phyloP scores from a whole-genome alignment of 1,140 invertebrate genomes.

The Meteorus sp. region DNA sequence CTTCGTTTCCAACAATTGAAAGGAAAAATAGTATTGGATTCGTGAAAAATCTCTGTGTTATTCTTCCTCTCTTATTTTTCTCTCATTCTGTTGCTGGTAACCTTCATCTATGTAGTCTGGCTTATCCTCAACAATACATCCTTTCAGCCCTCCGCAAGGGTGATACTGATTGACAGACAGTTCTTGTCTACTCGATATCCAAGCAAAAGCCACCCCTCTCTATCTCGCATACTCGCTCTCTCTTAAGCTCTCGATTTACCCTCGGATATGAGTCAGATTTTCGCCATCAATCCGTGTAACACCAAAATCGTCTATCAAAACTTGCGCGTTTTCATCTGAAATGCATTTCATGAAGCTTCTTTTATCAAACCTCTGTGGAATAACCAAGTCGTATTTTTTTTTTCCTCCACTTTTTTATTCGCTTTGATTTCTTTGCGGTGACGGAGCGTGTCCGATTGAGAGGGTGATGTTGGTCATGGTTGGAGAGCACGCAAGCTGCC shows the following conservation, averaged over 20 bases:
- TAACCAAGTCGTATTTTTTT: not conserved
- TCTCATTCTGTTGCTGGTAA: not conserved
- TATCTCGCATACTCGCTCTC: not conserved
- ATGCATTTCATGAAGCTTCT: not conserved
- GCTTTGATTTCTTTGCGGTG: constrained; percentile 43
- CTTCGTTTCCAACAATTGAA: not conserved
- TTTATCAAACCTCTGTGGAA: not conserved
- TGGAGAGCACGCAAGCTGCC: constrained; percentile 38
- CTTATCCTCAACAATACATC: constrained; percentile 17
- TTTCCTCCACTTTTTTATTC: not conserved
- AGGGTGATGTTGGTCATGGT: constrained; percentile 43
- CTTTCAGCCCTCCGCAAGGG: not conserved
- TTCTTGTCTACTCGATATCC: constrained; percentile 42
- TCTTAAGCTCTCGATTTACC: constrained; percentile 1
- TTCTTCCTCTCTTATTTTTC: not conserved
- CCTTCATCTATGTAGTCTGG: no score
- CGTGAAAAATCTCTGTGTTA: no score
- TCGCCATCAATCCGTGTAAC: not conserved
- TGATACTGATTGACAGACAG: constrained; percentile 39
- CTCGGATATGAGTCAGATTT: constrained; percentile 8
- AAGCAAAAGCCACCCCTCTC: constrained; percentile 30
- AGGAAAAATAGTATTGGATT: not conserved
- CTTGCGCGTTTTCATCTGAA: not conserved
- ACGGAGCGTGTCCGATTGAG: constrained; percentile 56
- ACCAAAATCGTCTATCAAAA: not conserved